phyloP scores from a whole-genome alignment of 2,113 vertebrate species.

The Pangasianodon gigas region DNA sequence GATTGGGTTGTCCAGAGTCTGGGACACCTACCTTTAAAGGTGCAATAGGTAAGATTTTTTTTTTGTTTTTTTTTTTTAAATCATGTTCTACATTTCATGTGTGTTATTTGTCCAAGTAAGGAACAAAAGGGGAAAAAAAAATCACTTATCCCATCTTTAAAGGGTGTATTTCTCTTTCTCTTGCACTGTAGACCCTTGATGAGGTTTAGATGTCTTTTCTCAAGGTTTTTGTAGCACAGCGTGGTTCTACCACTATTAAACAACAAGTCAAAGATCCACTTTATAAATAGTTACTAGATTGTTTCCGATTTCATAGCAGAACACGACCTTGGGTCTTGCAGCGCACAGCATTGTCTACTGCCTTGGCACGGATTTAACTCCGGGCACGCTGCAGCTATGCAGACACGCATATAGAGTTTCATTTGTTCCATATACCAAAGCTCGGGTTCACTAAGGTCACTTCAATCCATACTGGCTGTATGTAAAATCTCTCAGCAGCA shows the following conservation, averaged over 20 bases:
- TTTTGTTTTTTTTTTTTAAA: background rate
- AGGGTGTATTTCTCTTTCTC: background rate
- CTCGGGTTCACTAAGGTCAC: conserved; percentile 68
- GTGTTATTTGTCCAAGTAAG: background rate
- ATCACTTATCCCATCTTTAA: background rate
- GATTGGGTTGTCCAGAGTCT: background rate
- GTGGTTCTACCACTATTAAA: conserved; percentile 32
- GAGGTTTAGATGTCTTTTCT: background rate
- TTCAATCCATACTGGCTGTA: conserved; percentile 59
- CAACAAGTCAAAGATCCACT: conserved; percentile 28
- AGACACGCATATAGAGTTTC: conserved; percentile 70
- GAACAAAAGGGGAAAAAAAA: background rate
- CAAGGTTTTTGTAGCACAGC: conserved; percentile 21
- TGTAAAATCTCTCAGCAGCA: conserved; percentile 43
- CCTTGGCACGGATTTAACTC: conserved; percentile 57
- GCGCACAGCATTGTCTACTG: conserved; percentile 57
- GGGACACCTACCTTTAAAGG: background rate
- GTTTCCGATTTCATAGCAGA: conserved; percentile 61
- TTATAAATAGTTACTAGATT: conserved; percentile 49
- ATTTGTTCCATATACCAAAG: conserved; percentile 73
- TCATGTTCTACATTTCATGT: background rate
- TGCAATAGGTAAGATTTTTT: background rate
- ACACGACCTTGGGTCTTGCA: conserved; percentile 46
- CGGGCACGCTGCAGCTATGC: conserved; percentile 59
- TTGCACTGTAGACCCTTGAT: background rate